A percentile compares a stretch with the other conserved stretches of the same genome.
Evolutionary conservation across 1,140 invertebrate species (phyloP).

Genomic region (Periplaneta americana): DNA sequence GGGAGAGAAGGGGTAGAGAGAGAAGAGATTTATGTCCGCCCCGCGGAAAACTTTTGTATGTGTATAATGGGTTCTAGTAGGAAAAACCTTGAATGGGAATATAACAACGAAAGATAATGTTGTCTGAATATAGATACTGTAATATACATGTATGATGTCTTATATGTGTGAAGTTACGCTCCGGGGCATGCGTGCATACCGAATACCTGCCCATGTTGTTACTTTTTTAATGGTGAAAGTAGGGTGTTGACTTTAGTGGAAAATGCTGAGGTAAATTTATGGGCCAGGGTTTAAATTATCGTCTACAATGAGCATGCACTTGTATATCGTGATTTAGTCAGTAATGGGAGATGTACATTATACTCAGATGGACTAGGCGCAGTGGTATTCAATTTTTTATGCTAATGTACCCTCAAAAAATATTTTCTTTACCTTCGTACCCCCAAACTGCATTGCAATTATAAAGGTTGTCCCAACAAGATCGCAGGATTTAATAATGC

Average conservation of each 20-base stretch:
- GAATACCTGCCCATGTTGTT: not conserved
- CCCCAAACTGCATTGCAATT: too few species aligned
- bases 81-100: not conserved
- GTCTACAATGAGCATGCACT: not conserved
- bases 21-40: slow-evolving; percentile 1
- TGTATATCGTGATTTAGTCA: not conserved
- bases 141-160: not conserved
- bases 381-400: too few species aligned
- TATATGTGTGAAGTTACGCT: not conserved
- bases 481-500: too few species aligned
- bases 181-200: not conserved
- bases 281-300: not conserved
- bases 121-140: not conserved
- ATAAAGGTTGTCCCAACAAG: too few species aligned
- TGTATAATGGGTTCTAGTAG: not conserved
- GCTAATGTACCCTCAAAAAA: too few species aligned
- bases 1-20: not conserved
- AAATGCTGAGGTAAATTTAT: not conserved
- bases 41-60: not conserved
- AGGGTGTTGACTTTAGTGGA: not conserved
- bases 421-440: too few species aligned
- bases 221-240: not conserved
- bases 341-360: too few species aligned
- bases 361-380: too few species aligned
- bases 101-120: not conserved